Percentiles rank a stretch among this genome's conserved stretches.
Evolutionary conservation across 2,113 vertebrate genomes (phyloP).

Genomic region (Litocranius walleri): DNA sequence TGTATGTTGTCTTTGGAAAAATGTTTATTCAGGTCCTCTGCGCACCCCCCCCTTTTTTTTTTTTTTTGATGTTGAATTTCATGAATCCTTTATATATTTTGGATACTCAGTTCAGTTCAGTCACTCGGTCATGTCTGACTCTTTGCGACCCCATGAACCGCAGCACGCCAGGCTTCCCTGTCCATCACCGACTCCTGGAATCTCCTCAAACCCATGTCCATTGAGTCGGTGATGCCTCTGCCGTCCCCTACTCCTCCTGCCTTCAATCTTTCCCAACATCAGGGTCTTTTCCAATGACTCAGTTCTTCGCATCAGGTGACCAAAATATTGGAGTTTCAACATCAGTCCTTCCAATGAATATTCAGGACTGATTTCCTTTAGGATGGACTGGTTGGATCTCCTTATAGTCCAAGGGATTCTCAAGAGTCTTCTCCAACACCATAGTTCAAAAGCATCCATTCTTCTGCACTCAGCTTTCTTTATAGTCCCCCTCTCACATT

Average conservation of each 20-base stretch:
- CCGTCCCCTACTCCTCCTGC: neutral
- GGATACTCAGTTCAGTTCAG: neutral
- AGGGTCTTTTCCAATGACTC: neutral
- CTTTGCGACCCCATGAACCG: accelerated
- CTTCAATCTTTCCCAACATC: neutral
- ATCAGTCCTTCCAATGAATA: neutral
- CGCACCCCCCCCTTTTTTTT: too few relatives aligned
- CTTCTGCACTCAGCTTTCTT: neutral
- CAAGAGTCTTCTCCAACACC: neutral
- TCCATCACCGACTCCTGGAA: neutral
- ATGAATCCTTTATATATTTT: neutral
- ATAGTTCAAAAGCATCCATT: neutral
- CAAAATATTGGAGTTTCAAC: neutral
- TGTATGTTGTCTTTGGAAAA: neutral
- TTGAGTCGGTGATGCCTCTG: neutral
- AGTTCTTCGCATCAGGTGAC: neutral
- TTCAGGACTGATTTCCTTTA: neutral
- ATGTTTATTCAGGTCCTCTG: neutral
- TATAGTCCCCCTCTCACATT: neutral
- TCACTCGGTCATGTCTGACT: accelerated
- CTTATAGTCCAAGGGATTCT: neutral
- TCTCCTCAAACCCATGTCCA: neutral
- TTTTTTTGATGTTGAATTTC: neutral
- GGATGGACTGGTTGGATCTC: neutral
- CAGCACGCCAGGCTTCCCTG: neutral